phyloP scores from a whole-genome alignment of 2,113 vertebrate species.

The Pyxicephalus adspersus region DNA sequence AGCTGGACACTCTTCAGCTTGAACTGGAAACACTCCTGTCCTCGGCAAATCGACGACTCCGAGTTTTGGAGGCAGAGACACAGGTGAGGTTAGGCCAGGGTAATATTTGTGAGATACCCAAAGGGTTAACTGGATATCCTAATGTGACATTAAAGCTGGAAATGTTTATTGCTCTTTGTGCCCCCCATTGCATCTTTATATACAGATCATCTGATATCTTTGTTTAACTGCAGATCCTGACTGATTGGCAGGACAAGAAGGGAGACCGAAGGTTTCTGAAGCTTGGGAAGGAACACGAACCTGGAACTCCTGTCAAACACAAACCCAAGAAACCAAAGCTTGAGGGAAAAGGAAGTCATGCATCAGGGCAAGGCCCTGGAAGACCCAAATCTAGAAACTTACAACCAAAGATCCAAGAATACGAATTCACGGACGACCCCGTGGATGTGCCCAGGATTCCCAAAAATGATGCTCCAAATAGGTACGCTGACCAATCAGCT shows the following conservation, averaged over 20 bases:
- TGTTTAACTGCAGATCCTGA: constrained; percentile 85
- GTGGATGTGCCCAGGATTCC: constrained; percentile 94
- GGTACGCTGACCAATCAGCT: constrained; percentile 68
- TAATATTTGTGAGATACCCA: too few relatives aligned
- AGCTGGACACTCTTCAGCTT: constrained; percentile 95
- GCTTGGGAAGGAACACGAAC: constrained; percentile 89
- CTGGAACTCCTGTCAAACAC: constrained; percentile 85
- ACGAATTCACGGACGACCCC: constrained; percentile 94
- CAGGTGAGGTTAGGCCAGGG: too few relatives aligned
- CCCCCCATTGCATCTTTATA: too few relatives aligned
- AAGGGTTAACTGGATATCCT: too few relatives aligned
- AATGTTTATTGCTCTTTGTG: too few relatives aligned
- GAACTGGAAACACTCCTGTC: constrained; percentile 96
- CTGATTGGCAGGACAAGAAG: constrained; percentile 98
- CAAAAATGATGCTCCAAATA: constrained; percentile 97
- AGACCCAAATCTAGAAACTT: constrained; percentile 94
- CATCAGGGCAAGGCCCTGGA: constrained; percentile 87
- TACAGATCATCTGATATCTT: too few relatives aligned
- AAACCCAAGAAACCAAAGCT: constrained; percentile 97
- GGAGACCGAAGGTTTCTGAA: constrained; percentile 93
- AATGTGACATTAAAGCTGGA: too few relatives aligned
- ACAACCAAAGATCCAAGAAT: constrained; percentile 94
- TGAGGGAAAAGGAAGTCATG: constrained; percentile 89
- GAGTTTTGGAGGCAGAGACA: constrained; percentile 93
- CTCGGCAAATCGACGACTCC: constrained; percentile 89